Percentiles rank a stretch among this genome's conserved stretches.
phyloP scores from a whole-genome alignment of 2,113 vertebrate genomes.

The Gavia stellata region DNA sequence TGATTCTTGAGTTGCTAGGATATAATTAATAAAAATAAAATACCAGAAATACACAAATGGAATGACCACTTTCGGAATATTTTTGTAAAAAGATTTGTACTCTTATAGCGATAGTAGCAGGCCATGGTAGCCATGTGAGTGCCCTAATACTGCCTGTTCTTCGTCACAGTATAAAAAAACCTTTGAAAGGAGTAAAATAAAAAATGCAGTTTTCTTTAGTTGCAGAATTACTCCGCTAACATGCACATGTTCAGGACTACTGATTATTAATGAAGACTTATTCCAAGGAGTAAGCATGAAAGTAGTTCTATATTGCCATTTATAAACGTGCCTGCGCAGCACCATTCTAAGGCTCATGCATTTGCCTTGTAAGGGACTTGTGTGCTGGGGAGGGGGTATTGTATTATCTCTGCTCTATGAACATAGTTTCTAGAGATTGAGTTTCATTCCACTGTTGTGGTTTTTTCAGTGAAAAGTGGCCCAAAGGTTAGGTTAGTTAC shows the following conservation, averaged over 20 bases:
- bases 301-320: background rate
- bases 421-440: background rate
- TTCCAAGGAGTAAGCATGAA: background rate
- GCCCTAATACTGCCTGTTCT: background rate
- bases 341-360: background rate
- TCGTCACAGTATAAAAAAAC: background rate
- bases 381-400: background rate
- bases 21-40: background rate
- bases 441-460: background rate
- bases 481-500: background rate
- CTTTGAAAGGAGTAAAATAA: background rate
- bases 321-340: background rate
- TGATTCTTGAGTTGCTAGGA: background rate
- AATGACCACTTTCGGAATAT: background rate
- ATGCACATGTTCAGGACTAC: background rate
- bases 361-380: background rate
- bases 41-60: background rate
- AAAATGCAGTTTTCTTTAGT: background rate
- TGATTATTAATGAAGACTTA: background rate
- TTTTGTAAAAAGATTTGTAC: background rate
- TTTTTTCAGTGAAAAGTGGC: background rate
- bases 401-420: background rate
- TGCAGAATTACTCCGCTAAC: background rate
- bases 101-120: background rate
- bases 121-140: background rate